A percentile compares a stretch with the other conserved stretches of the same genome.
Evolutionary conservation across 2,113 vertebrate genomes (phyloP).

Genomic region (Chloebia gouldiae): DNA sequence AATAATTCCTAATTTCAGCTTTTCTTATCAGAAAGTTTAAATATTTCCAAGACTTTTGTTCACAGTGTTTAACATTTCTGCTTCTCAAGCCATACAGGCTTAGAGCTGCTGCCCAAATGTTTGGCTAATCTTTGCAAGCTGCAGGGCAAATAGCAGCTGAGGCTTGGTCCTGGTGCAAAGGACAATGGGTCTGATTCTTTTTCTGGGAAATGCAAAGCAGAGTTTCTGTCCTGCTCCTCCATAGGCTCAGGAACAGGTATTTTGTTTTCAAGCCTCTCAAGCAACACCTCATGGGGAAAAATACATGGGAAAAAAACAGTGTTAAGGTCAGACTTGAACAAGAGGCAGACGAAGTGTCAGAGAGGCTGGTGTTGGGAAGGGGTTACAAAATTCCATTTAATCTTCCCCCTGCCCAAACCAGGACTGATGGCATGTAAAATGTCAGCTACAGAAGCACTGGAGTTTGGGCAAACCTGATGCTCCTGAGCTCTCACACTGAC

Average conservation of each 20-base stretch:
- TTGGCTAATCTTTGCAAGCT: not conserved
- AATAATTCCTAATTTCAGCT: not conserved
- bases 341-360: not conserved
- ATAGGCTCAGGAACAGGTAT: not conserved
- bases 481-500: not conserved
- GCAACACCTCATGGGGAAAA: not conserved
- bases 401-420: not conserved
- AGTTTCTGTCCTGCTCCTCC: not conserved
- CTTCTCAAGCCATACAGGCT: not conserved
- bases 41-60: not conserved
- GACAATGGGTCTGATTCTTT: not conserved
- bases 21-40: slow-evolving; percentile 22
- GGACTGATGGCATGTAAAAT: not conserved
- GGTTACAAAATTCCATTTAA: not conserved
- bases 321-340: not conserved
- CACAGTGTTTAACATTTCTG: not conserved
- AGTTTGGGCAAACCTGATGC: not conserved
- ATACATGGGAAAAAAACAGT: not conserved
- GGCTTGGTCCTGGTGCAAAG: not conserved
- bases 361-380: not conserved
- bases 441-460: not conserved
- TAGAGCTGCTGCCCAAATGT: not conserved
- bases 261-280: not conserved
- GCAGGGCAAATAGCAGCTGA: slow-evolving; percentile 23
- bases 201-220: not conserved